These are phyloP conservation scores for Calameuta idolon DNA, from an alignment of 2,888 invertebrate genomes.

Conservation along the genomic window DNA sequence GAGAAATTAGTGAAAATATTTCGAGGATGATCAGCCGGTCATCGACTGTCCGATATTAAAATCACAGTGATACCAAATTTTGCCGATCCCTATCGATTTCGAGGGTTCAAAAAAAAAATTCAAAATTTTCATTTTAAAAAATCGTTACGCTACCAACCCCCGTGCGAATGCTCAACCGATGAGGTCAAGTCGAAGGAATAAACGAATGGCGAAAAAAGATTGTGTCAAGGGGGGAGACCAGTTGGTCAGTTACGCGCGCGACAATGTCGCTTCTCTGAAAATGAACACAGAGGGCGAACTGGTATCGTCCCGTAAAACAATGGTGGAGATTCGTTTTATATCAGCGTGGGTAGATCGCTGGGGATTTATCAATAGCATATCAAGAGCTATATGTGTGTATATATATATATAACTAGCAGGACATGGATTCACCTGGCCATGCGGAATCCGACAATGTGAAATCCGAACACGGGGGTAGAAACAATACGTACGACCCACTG, in stretches of 20 bases:
- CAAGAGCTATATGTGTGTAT: neutral
- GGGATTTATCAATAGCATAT: conserved; percentile 11
- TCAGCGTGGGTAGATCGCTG: conserved; percentile 4
- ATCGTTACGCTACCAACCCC: neutral
- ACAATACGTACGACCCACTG: conserved; percentile 27
- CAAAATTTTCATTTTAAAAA: neutral
- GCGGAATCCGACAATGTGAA: conserved; percentile 43
- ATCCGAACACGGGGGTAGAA: conserved; percentile 36
- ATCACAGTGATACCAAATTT: neutral
- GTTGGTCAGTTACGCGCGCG: neutral
- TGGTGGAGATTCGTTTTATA: conserved; percentile 4
- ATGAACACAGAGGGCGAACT: neutral
- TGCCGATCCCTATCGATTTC: neutral
- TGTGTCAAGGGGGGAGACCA: neutral
- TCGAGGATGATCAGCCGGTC: neutral
- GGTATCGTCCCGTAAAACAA: conserved; percentile 1
- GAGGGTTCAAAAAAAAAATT: neutral
- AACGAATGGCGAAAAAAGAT: neutral
- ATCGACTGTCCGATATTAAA: neutral
- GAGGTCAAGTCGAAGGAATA: neutral
- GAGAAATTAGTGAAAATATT: neutral
- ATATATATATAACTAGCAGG: neutral
- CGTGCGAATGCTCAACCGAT: neutral
- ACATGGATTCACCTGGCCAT: conserved; percentile 45
- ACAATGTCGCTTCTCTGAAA: neutral